These are phyloP conservation scores for Lepus townsendii DNA, from an alignment of 2,797 vertebrate genomes.

Conservation along the genomic window DNA sequence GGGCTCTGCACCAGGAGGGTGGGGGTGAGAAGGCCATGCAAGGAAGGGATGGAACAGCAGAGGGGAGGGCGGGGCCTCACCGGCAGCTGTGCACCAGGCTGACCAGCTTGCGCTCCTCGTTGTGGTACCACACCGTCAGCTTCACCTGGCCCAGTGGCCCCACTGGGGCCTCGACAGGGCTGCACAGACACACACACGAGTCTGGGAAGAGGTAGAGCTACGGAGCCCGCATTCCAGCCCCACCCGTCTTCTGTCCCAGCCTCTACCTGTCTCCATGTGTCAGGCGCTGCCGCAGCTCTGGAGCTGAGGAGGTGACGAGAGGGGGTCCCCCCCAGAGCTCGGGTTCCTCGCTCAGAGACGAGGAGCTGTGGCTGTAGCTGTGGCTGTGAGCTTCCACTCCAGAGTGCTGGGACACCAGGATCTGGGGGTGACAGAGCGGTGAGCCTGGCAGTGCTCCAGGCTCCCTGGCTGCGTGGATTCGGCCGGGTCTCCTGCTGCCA, in stretches of 20 bases:
- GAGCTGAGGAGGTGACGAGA: conserved; percentile 50
- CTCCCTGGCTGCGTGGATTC: background rate
- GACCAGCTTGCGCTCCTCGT: conserved; percentile 92
- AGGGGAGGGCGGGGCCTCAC: conserved; percentile 39
- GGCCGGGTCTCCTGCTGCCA: background rate
- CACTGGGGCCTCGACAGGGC: background rate
- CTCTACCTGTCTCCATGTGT: conserved; percentile 82
- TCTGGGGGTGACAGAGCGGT: conserved; percentile 65
- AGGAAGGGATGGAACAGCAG: no score
- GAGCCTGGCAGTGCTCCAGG: background rate
- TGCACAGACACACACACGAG: background rate
- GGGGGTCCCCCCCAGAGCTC: conserved; percentile 52
- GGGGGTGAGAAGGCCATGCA: fast-evolving
- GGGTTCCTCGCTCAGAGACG: conserved; percentile 71
- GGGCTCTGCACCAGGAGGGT: conserved; percentile 86
- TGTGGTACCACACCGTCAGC: conserved; percentile 92
- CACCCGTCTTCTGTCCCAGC: background rate
- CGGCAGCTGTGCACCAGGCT: conserved; percentile 93
- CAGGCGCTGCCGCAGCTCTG: conserved; percentile 87
- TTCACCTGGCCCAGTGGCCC: conserved; percentile 90
- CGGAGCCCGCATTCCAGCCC: background rate
- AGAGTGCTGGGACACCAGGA: conserved; percentile 86
- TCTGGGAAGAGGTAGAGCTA: background rate
- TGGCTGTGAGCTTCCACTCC: conserved; percentile 81
- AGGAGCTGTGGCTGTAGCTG: conserved; percentile 72